Evolutionary conservation across 23 tunicate genomes (phyloP), one percentile per base, ranked within the genome.

Genomic region (Halocynthia roretzi): DNA sequence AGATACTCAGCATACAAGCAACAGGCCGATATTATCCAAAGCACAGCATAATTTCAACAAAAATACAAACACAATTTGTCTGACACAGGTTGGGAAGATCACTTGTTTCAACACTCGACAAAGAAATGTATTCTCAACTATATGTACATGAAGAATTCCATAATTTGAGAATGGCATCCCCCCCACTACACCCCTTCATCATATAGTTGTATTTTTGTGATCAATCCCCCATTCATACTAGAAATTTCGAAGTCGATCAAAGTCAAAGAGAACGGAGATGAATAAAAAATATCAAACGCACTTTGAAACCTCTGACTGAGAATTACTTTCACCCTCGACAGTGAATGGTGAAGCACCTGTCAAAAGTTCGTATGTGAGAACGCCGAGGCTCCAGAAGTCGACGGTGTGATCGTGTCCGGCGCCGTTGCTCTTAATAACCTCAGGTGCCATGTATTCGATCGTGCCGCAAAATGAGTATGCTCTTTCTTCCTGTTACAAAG

Each of bases 401-500:
- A 86, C 98, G 44, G 83, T 85, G 22, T 55, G 71, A 62, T 82
- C 85, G 80, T 92, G 98, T 51, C 98, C 98, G 10, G 70, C 70
- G 19, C 91, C 91, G 52, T 75, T 92, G 80, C 82, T 92, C 68
- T 79, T 86, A 8, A 92, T 86, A 8, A 92, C 98, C 53, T 92
- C 98, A 19, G 98, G 98, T 15, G 98, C 98, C 98, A 92, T 92
- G 87, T 92, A 92, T 51, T 92, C 98, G 71, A 92, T 92, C 22
- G 98, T 92, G 52, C 98, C 98, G 61, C 98, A 92, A 75, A 92
- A 92, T 22, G 92, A 86, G 68, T 78, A 92, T 0, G 98, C 83
- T 52, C 98, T 62, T 8, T 92, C 92, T 40, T 82, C 87, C 98
- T 92, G 21, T 18, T 12, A 31, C 15, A 23, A 80, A 40, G 56